Conservation (phyloP, 2,113 vertebrate genomes). For the Oenanthe oenanthe region DNA sequence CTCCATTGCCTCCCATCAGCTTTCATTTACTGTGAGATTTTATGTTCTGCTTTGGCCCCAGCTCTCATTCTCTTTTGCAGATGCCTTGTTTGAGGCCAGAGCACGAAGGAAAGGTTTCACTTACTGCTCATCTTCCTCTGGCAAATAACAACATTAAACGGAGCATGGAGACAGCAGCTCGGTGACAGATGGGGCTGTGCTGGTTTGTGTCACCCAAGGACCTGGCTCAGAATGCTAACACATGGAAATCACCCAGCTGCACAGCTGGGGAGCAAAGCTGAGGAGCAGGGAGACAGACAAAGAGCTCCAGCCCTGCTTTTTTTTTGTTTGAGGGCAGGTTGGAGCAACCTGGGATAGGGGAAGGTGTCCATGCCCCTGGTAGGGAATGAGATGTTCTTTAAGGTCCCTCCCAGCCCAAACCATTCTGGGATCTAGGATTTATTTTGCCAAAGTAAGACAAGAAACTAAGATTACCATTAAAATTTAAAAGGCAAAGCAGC, state of each 20-base stretch:
- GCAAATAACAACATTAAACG: not conserved
- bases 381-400: not conserved
- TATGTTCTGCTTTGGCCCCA: not conserved
- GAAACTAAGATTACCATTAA: not conserved
- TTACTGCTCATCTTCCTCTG: not conserved
- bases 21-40: not conserved
- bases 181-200: not conserved
- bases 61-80: not conserved
- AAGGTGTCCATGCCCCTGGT: not conserved
- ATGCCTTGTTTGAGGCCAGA: not conserved
- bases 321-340: accelerated
- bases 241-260: accelerated
- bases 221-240: not conserved
- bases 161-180: not conserved
- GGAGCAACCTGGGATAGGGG: not conserved
- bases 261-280: not conserved
- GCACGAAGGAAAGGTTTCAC: not conserved
- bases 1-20: not conserved
- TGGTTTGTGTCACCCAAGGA: not conserved
- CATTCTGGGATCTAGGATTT: not conserved
- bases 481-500: not conserved
- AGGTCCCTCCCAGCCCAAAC: not conserved
- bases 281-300: not conserved
- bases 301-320: not conserved
- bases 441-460: not conserved